Evolutionary conservation across 2,888 invertebrate genomes (phyloP), one percentile per base, ranked within the genome.

Genomic region (Ceriagrion tenellum): DNA sequence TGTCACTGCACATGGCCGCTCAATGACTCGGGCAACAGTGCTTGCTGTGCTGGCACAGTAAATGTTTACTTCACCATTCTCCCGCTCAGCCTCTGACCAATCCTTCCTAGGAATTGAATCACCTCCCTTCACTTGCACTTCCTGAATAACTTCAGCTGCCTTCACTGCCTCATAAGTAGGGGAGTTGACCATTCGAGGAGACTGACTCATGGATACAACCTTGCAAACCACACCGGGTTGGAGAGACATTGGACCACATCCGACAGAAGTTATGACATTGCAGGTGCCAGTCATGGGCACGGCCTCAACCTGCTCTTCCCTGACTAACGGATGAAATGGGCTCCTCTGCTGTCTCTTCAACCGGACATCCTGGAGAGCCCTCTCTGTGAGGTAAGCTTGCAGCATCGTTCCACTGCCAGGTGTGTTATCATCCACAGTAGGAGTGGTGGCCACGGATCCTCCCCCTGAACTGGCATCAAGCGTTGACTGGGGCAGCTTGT

Each of bases 301-400:
- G 0, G 35, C 47, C 13, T 93, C 93, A 0, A 47, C 93, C 18
- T 93, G 93, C 16, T 93, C 93, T 26, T 93, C 93, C 69, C 93
- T 40, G 30, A 47, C 93, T n/a, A 56, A 55, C 26, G 93, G 93
- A 93, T 93, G 93, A 74, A 93, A 93, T n/a, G 93, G 93, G n/a
- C 93, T 93, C n/a, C 93, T 69, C 96, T 98, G 98, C 96, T 98
- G 98, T 96, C 98, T 98, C 96, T 98, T 98, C 95, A 98, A 98
- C 96, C 98, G 98, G 81, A 98, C 97, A 96, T 98, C 98, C 96
- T 98, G 97, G 95, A 98, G 97, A 30, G 98, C 98, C 96, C 98
- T 97, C 96, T 98, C 98, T 1, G 98, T 98, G 95, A 98, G 97
- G 96, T 98, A 98, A 0, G 98, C 98, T 96, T 98, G 98, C 95